Evolutionary conservation across 2,113 vertebrate species (phyloP).

Genomic region (Rhodinocichla rosea): DNA sequence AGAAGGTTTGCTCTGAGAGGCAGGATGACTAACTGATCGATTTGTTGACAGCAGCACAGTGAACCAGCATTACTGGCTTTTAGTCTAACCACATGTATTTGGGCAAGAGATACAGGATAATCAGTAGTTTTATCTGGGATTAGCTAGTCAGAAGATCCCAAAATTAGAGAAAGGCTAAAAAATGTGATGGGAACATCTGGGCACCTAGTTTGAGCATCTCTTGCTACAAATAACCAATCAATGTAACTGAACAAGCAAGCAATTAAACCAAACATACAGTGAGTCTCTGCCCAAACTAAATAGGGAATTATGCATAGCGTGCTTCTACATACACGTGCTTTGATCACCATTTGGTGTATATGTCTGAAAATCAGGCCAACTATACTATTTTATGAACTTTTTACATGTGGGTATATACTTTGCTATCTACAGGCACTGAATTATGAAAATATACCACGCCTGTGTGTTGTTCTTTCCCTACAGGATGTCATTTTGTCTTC

Average conservation of each 20-base stretch:
- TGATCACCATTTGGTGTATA: neutral
- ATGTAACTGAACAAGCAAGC: neutral
- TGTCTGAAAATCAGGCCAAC: neutral
- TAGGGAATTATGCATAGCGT: neutral
- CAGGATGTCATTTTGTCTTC: neutral
- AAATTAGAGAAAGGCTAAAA: constrained; percentile 13
- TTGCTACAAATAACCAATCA: neutral
- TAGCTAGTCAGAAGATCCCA: neutral
- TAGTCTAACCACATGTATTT: neutral
- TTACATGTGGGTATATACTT: neutral
- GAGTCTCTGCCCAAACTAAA: neutral
- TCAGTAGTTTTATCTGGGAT: neutral
- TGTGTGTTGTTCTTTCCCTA: accelerated
- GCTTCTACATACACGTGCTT: neutral
- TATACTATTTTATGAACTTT: neutral
- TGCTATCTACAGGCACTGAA: neutral
- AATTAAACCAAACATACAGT: neutral
- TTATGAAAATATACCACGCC: neutral
- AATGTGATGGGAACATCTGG: neutral
- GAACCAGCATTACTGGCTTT: constrained; percentile 9
- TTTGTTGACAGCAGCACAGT: neutral
- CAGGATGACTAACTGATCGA: neutral
- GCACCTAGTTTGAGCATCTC: neutral
- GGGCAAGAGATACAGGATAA: neutral
- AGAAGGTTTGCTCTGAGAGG: neutral